Conservation (phyloP, 1,140 invertebrate genomes). For the Drosophila athabasca region DNA sequence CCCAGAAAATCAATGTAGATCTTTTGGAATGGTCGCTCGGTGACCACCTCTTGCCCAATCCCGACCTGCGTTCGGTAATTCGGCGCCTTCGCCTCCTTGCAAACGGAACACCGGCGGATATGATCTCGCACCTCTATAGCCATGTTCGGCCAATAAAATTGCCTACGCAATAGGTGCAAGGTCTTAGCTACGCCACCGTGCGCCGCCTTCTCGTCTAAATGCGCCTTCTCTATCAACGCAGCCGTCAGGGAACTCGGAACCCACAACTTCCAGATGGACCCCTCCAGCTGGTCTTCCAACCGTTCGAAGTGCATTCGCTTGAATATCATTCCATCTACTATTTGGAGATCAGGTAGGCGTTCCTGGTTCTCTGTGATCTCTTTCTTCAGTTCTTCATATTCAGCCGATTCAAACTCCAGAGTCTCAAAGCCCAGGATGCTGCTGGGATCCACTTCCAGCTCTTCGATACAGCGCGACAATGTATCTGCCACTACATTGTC, state of each 20-base stretch:
- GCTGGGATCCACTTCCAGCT: neutral
- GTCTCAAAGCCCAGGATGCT: constrained; percentile 3
- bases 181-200: constrained; percentile 3
- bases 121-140: too few species aligned
- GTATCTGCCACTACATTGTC: neutral
- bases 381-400: too few species aligned
- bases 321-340: neutral
- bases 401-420: too few species aligned
- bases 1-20: neutral
- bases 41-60: neutral
- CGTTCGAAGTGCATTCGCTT: neutral
- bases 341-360: neutral
- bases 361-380: neutral
- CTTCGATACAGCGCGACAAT: neutral
- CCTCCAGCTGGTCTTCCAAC: neutral
- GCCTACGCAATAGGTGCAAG: neutral
- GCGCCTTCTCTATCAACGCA: neutral
- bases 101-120: too few species aligned
- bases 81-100: too few species aligned
- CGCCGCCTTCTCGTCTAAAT: neutral
- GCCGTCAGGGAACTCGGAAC: neutral
- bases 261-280: constrained; percentile 11
- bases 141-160: constrained; percentile 6
- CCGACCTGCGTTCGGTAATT: neutral
- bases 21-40: constrained; percentile 7